phyloP scores from a whole-genome alignment of 2,888 invertebrate genomes.

The Coremacera marginata region DNA sequence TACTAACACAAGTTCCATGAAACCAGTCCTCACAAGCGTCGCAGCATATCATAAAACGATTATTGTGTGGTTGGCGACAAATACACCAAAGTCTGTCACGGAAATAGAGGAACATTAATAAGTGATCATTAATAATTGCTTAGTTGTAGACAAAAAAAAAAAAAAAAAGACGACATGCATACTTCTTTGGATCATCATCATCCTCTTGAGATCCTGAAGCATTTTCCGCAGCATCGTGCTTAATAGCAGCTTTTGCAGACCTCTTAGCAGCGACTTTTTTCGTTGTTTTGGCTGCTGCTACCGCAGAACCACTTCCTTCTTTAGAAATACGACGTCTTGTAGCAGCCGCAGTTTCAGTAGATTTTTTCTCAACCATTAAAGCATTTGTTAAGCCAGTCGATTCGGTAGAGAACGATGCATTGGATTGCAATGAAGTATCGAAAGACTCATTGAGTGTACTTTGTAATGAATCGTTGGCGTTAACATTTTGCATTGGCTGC shows the following conservation, averaged over 20 bases:
- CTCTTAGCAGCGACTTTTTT: constrained; percentile 54
- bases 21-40: constrained; percentile 97
- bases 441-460: constrained; percentile 50
- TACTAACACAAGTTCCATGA: constrained; percentile 96
- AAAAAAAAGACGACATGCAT: constrained; percentile 45
- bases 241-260: constrained; percentile 46
- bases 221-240: constrained; percentile 56
- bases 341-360: constrained; percentile 23
- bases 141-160: no score
- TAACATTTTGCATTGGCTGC: constrained; percentile 49
- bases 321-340: constrained; percentile 45
- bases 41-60: constrained; percentile 97
- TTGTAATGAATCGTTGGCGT: constrained; percentile 37
- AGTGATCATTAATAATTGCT: no score
- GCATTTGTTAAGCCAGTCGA: constrained; percentile 34
- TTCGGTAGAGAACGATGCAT: constrained; percentile 48
- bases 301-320: constrained; percentile 33
- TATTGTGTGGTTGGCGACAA: constrained; percentile 94
- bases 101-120: constrained; percentile 4
- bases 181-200: constrained; percentile 93
- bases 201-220: constrained; percentile 74
- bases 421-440: constrained; percentile 54
- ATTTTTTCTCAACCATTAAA: constrained; percentile 44
- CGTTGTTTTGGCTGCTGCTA: constrained; percentile 7
- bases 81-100: constrained; percentile 87